Evolutionary conservation across 2,113 vertebrate species (phyloP).

Genomic region (Ahaetulla prasina): DNA sequence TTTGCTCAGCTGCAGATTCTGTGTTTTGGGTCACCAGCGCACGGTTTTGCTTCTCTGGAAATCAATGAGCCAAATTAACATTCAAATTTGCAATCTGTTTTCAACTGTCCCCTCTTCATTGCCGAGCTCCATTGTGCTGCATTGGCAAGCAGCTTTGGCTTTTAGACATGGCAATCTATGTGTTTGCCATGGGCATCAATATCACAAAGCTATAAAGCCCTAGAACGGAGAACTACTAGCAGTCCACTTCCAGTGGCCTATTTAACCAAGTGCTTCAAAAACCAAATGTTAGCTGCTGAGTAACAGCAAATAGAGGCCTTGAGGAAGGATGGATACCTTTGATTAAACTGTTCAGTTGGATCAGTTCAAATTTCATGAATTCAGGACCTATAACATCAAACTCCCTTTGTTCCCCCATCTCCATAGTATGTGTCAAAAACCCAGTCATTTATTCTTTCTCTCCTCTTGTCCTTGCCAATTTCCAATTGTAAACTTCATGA

Average conservation of each 20-base stretch:
- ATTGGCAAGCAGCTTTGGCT: not conserved
- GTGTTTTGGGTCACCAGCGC: not conserved
- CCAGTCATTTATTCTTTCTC: not conserved
- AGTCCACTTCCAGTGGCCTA: not conserved
- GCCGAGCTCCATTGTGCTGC: not conserved
- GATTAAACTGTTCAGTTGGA: not conserved
- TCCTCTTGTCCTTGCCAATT: not conserved
- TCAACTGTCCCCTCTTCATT: not conserved
- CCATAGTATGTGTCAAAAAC: not conserved
- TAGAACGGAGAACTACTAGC: not conserved
- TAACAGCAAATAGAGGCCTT: not conserved
- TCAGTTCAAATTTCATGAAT: not conserved
- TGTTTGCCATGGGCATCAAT: not conserved
- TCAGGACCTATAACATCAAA: not conserved
- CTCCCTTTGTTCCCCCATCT: not conserved
- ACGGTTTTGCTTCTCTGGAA: not conserved
- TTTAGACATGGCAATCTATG: not conserved
- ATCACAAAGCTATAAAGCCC: not conserved
- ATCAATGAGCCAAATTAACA: slow-evolving; percentile 16
- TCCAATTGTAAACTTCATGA: not conserved
- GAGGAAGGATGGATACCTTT: not conserved
- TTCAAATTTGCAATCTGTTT: slow-evolving; percentile 12
- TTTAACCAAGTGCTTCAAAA: not conserved
- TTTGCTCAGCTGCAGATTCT: not conserved
- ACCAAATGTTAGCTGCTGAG: not conserved